Evolutionary conservation across 2,888 invertebrate species (phyloP).

Genomic region (Strigamia transsilvanica): DNA sequence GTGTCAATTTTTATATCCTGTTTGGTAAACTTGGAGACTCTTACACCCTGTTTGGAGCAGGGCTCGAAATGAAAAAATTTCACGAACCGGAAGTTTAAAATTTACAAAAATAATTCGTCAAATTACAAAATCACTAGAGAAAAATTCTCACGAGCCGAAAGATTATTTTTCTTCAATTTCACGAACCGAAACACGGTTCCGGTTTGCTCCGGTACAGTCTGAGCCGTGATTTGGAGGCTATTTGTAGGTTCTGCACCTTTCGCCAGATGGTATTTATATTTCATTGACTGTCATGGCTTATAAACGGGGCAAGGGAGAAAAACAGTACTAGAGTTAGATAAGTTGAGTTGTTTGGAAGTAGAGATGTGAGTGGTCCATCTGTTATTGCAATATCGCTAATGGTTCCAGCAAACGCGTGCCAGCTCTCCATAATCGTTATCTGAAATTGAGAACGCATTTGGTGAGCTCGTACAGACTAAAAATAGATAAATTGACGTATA

Average conservation of each 20-base stretch:
- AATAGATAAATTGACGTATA: slow-evolving; percentile 6
- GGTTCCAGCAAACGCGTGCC: slow-evolving; percentile 29
- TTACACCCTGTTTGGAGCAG: too few relatives aligned
- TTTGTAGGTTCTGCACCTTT: background rate
- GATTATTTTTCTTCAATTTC: too few relatives aligned
- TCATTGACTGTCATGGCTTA: background rate
- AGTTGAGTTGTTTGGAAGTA: slow-evolving; percentile 18
- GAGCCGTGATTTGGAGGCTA: background rate
- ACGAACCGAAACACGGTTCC: too few relatives aligned
- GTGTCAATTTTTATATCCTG: background rate
- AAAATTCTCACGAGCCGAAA: too few relatives aligned
- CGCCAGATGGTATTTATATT: background rate
- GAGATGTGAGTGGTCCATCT: slow-evolving; percentile 35
- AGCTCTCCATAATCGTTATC: slow-evolving; percentile 42
- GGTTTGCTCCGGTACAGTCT: too few relatives aligned
- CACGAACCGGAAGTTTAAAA: too few relatives aligned
- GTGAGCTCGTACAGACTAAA: slow-evolving; percentile 17
- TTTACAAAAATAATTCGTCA: too few relatives aligned
- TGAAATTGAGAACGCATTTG: slow-evolving; percentile 39
- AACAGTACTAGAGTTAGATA: background rate
- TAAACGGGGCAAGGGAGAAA: background rate
- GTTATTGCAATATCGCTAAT: slow-evolving; percentile 43
- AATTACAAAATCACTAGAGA: too few relatives aligned
- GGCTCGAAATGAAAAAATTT: too few relatives aligned
- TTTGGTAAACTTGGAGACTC: background rate